Conservation (phyloP, 2,888 invertebrate species). For the Lomographa bimaculata region DNA sequence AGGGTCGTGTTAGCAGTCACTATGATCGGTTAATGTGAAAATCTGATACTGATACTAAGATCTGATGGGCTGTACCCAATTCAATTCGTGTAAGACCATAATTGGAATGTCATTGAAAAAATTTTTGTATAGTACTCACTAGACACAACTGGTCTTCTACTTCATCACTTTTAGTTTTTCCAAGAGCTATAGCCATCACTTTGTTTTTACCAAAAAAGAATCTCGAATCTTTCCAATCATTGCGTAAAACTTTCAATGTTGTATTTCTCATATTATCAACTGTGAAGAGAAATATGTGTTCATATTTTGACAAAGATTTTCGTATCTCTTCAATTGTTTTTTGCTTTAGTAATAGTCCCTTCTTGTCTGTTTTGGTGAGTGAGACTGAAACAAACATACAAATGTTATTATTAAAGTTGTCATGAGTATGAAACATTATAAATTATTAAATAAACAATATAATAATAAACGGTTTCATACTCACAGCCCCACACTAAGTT, state of each 20-base stretch:
- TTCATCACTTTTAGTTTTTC: conserved; percentile 92
- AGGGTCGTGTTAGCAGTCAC: no score
- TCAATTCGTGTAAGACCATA: no score
- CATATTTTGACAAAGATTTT: conserved; percentile 91
- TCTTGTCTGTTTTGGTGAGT: conserved; percentile 96
- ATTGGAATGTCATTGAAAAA: no score
- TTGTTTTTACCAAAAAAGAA: conserved; percentile 99
- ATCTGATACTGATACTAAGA: no score
- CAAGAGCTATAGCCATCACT: conserved; percentile 96
- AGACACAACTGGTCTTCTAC: conserved; percentile 90
- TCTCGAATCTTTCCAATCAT: conserved; percentile 95
- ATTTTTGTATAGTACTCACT: no score
- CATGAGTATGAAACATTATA: no score
- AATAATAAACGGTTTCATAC: no score
- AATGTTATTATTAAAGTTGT: no score
- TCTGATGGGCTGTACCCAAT: no score
- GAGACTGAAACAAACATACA: conserved; percentile 92
- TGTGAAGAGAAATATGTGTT: conserved; percentile 94
- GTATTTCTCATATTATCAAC: conserved; percentile 96
- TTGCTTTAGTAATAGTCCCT: conserved; percentile 94
- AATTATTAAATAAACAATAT: no score
- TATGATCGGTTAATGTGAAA: no score
- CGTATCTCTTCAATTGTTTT: conserved; percentile 94
- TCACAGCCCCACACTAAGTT: no score
- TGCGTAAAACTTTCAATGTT: conserved; percentile 93